These are phyloP conservation scores for Cryptophagus acutangulus DNA, from an alignment of 2,888 invertebrate genomes.

Conservation along the genomic window DNA sequence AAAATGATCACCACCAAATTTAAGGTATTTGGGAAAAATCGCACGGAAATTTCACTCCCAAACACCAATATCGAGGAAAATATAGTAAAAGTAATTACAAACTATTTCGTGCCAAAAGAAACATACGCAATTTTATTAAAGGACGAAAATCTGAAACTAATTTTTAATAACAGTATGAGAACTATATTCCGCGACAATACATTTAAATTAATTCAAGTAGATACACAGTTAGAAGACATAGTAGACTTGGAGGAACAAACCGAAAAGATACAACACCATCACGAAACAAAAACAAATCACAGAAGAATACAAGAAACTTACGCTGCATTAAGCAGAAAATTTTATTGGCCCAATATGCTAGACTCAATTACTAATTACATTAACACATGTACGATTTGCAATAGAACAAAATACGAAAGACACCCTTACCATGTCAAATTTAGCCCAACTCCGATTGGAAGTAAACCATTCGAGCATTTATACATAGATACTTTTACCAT, in stretches of 20 bases:
- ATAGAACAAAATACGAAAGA: not conserved
- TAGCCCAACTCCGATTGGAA: not conserved
- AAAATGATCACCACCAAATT: not conserved
- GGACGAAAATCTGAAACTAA: not conserved
- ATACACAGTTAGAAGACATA: constrained; percentile 5
- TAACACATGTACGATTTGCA: not conserved
- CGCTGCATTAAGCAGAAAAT: no score
- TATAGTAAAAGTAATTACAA: not conserved
- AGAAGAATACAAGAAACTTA: no score
- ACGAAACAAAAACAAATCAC: constrained; percentile 10
- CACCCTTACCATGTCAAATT: not conserved
- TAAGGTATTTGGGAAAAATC: not conserved
- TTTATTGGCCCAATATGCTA: no score
- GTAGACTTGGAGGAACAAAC: constrained; percentile 9
- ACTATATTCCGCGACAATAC: not conserved
- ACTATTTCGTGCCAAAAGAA: not conserved
- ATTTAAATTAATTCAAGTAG: not conserved
- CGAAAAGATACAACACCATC: constrained; percentile 8
- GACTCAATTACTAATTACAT: no score
- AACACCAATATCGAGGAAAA: not conserved
- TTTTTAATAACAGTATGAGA: not conserved
- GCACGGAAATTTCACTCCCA: not conserved
- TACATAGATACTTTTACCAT: constrained; percentile 4
- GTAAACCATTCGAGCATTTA: constrained; percentile 1
- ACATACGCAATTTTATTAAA: not conserved